Evolutionary conservation across 1,140 invertebrate genomes (phyloP).

Genomic region (Drosophila neocordata): DNA sequence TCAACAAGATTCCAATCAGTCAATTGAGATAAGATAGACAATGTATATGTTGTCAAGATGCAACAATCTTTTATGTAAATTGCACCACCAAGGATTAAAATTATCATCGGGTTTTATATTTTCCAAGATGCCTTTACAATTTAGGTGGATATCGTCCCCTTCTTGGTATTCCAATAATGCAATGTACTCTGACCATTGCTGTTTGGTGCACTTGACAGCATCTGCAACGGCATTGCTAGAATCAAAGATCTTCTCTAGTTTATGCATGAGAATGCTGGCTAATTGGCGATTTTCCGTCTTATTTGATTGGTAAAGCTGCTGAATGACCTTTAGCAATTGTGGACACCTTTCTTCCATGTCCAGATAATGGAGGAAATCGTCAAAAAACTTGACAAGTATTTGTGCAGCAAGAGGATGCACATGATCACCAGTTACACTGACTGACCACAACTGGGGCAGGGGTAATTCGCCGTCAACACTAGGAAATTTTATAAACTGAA

Average conservation of each 20-base stretch:
- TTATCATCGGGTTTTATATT: constrained; percentile 69
- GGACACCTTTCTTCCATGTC: constrained; percentile 25
- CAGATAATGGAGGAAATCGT: not conserved
- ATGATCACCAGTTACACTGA: not conserved
- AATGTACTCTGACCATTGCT: constrained; percentile 58
- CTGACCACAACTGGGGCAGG: not conserved
- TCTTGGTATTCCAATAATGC: constrained; percentile 84
- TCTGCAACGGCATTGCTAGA: not conserved
- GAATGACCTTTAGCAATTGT: constrained; percentile 35
- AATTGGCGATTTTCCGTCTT: constrained; percentile 50
- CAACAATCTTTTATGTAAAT: constrained; percentile 82
- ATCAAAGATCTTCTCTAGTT: constrained; percentile 32
- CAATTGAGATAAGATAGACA: constrained; percentile 65
- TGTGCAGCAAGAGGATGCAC: not conserved
- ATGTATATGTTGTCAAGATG: constrained; percentile 82
- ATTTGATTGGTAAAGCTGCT: constrained; percentile 48
- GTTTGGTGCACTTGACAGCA: constrained; percentile 11
- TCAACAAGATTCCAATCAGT: constrained; percentile 26
- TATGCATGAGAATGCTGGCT: constrained; percentile 59
- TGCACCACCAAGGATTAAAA: constrained; percentile 78
- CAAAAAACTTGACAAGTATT: not conserved
- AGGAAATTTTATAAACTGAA: not conserved
- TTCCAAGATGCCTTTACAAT: constrained; percentile 84
- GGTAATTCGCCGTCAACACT: not conserved
- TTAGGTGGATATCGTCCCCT: constrained; percentile 83